Percentiles rank a stretch among this genome's conserved stretches.
phyloP scores from a whole-genome alignment of 2,797 vertebrate genomes.

The Phoxinus dragarum region DNA sequence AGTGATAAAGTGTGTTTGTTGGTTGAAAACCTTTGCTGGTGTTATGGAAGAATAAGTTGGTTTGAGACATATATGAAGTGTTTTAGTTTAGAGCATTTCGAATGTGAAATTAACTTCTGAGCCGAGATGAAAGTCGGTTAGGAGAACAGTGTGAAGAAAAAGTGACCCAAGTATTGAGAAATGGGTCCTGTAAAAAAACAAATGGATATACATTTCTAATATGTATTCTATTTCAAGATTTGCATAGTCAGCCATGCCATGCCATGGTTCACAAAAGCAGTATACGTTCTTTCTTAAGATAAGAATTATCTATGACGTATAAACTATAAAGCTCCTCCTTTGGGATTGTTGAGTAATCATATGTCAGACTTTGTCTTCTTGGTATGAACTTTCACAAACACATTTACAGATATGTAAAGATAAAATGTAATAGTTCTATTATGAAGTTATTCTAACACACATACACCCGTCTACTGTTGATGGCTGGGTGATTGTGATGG shows the following conservation, averaged over 20 bases:
- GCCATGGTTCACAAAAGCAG: background rate
- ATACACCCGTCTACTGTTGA: slow-evolving; percentile 10
- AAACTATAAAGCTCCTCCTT: background rate
- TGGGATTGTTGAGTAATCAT: slow-evolving; percentile 5
- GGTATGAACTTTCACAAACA: background rate
- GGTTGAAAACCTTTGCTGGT: background rate
- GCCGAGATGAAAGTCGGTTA: background rate
- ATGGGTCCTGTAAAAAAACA: background rate
- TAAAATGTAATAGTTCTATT: background rate
- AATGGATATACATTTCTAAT: background rate
- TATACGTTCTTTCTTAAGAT: background rate
- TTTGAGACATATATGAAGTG: background rate
- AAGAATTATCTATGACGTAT: slow-evolving; percentile 27
- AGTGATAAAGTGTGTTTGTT: background rate
- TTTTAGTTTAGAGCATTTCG: background rate
- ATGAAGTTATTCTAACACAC: background rate
- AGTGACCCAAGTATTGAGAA: background rate
- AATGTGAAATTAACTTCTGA: background rate
- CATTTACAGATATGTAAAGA: background rate
- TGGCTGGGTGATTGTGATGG: background rate
- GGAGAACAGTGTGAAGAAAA: background rate
- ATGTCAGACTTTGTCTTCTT: slow-evolving; percentile 20
- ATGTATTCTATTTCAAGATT: background rate
- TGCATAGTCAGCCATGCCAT: background rate
- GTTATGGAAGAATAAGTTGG: background rate